These are phyloP conservation scores for Drosophila mercatorum DNA, from an alignment of 2,888 invertebrate species.

Conservation along the genomic window DNA sequence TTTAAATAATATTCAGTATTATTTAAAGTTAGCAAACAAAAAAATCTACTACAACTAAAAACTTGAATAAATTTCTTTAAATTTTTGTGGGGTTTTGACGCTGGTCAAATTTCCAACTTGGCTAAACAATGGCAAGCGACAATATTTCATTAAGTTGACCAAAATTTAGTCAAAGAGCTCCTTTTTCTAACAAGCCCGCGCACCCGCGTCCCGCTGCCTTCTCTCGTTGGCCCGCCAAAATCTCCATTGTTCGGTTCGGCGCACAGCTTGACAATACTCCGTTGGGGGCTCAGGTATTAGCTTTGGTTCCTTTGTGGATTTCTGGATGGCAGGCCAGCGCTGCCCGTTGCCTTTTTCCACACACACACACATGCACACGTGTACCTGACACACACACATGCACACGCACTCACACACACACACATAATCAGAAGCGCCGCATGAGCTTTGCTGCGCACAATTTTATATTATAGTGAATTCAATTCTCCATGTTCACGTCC, in stretches of 20 bases:
- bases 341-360: slow-evolving; percentile 9
- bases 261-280: slow-evolving; percentile 9
- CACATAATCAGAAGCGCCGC: slow-evolving; percentile 1
- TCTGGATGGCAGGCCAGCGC: slow-evolving; percentile 5
- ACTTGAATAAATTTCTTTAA: not conserved
- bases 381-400: slow-evolving; percentile 1
- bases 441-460: not conserved
- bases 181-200: not conserved
- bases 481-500: not conserved
- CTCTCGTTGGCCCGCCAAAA: not conserved
- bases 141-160: not conserved
- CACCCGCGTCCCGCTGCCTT: not conserved
- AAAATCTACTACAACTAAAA: not conserved
- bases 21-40: too few relatives aligned
- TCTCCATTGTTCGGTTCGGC: not conserved
- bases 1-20: too few relatives aligned
- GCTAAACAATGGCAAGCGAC: not conserved
- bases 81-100: not conserved
- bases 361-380: not conserved
- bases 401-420: not conserved
- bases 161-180: not conserved
- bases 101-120: not conserved
- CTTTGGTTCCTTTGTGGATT: slow-evolving; percentile 4
- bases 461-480: slow-evolving; percentile 11
- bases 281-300: slow-evolving; percentile 4